phyloP scores from a whole-genome alignment of 2,888 invertebrate species.

The Caenorhabditis wallacei region DNA sequence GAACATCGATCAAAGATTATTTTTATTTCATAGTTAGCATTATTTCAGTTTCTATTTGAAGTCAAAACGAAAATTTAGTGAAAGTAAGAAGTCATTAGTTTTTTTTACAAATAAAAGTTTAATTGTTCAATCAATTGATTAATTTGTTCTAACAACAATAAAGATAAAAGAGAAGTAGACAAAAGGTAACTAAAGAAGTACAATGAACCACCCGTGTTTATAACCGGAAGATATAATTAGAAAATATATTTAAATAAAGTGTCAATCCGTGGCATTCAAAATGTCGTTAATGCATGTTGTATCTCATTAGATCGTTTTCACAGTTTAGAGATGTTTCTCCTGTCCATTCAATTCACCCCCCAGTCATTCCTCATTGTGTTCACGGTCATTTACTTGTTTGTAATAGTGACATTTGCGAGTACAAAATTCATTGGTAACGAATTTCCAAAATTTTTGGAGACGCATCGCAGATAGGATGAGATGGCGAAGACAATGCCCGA shows the following conservation, averaged over 20 bases:
- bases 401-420: constrained; percentile 49
- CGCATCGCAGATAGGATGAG: constrained; percentile 22
- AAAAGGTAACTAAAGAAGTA: constrained; percentile 15
- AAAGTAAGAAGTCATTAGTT: background rate
- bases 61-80: background rate
- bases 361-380: constrained; percentile 54
- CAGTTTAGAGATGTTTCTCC: constrained; percentile 23
- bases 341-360: background rate
- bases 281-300: background rate
- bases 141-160: constrained; percentile 8
- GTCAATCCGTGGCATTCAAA: background rate
- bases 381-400: constrained; percentile 44
- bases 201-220: constrained; percentile 34
- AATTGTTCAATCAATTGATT: constrained; percentile 21
- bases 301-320: constrained; percentile 21
- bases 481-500: constrained; percentile 64
- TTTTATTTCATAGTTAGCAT: too few relatives aligned
- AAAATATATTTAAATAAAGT: constrained; percentile 6
- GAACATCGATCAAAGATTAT: too few relatives aligned
- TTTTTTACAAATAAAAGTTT: background rate
- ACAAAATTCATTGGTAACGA: constrained; percentile 49
- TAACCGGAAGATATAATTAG: background rate
- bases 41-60: background rate
- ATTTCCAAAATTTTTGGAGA: constrained; percentile 35
- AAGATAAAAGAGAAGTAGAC: constrained; percentile 15